Conservation (phyloP, 2,797 vertebrate genomes). For the Girardinus metallicus region DNA sequence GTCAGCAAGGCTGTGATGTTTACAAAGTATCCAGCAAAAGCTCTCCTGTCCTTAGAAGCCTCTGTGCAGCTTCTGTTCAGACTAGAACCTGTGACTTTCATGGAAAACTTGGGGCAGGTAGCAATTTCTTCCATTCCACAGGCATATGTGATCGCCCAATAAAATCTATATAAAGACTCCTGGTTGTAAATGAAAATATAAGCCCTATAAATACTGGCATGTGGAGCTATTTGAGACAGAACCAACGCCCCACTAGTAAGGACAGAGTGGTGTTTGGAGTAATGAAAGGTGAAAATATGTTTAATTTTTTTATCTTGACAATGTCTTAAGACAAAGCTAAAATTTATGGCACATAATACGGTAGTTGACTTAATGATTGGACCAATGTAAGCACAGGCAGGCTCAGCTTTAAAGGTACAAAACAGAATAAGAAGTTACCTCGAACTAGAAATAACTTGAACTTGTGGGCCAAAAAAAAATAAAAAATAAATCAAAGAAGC, state of each 20-base stretch:
- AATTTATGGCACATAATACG: background rate
- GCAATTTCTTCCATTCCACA: slow-evolving; percentile 30
- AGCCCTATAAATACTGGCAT: slow-evolving; percentile 62
- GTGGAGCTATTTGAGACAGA: slow-evolving; percentile 64
- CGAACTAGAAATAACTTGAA: background rate
- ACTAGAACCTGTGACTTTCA: slow-evolving; percentile 7
- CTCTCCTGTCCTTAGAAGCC: slow-evolving; percentile 5
- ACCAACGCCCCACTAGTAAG: slow-evolving; percentile 48
- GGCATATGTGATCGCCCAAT: slow-evolving; percentile 37
- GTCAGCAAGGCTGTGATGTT: slow-evolving; percentile 34
- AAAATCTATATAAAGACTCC: slow-evolving; percentile 68
- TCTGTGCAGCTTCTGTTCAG: background rate
- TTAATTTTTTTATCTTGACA: slow-evolving; percentile 33
- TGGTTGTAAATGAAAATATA: slow-evolving; percentile 65
- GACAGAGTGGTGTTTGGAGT: slow-evolving; percentile 38
- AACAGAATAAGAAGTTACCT: background rate
- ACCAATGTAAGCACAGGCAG: background rate
- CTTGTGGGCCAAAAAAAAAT: background rate
- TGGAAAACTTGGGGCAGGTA: slow-evolving; percentile 29
- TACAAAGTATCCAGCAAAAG: slow-evolving; percentile 12
- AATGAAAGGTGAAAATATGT: slow-evolving; percentile 53
- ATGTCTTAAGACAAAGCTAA: slow-evolving; percentile 1
- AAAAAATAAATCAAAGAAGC: background rate
- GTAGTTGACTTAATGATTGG: background rate
- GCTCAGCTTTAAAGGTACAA: background rate